Evolutionary conservation across 2,113 vertebrate genomes (phyloP), one percentile per base, ranked within the genome.

Genomic region (Oncorhynchus nerka): DNA sequence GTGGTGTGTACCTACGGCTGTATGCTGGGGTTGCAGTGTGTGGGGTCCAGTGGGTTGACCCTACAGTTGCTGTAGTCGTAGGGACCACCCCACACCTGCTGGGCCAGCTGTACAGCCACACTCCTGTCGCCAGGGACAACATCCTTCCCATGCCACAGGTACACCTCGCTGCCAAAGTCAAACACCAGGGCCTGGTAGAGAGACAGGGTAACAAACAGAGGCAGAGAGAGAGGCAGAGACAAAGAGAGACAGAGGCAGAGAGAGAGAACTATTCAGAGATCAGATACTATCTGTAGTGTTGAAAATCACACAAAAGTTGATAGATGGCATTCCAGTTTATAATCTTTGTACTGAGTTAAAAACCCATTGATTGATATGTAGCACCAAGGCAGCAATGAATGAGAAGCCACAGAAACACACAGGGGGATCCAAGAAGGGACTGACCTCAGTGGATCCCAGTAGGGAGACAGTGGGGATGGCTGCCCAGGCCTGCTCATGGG

Each of bases 111-210:
- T 9, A 92, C 78, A 1, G 92, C 91, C 32, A 94, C 80, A 48
- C 81, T 92, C 77, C 86, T 91, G 7, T 89, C 87, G 39, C 86
- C 62, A 39, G 68, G 74, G 20, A 90, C 79, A 26, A 91, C 92
- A 3, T 93, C 89, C 80, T 83, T 88, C 24, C 94, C 94, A 0
- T 87, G 89, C 94, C 94, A 95, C 75, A 95, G 86, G 86, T 95
- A 95, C 68, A 95, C 86, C 87, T 95, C 94, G 4, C 89, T 90
- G 84, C 94, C 94, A 8, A 95, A 95, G 80, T 95, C 94, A 79
- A 94, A 93, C 90, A 95, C 86, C 76, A 95, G 87, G 1, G 89
- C 90, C 94, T 94, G 84, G 13, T 70, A 15, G 68, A 39, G 45
- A 67, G 16, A 12, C 79, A 73, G 22, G 51, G 59, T 9, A 45